These are phyloP conservation scores for Beaufortia kweichowensis DNA, from an alignment of 2,113 vertebrate genomes.

Conservation along the genomic window DNA sequence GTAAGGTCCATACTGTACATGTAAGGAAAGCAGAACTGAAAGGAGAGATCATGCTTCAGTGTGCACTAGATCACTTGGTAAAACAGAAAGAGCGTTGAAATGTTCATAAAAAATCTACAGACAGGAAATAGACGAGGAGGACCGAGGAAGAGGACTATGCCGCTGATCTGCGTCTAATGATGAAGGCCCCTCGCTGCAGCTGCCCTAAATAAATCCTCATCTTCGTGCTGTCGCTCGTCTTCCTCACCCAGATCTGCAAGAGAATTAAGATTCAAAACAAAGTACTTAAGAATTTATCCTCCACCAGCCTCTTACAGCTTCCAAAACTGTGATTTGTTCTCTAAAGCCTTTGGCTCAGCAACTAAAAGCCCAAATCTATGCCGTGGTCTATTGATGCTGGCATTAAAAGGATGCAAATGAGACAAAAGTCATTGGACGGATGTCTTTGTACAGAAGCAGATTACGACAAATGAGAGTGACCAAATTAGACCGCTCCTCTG, in stretches of 20 bases:
- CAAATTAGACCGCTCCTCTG: slow-evolving; percentile 16
- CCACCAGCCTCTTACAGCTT: not conserved
- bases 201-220: slow-evolving; percentile 98
- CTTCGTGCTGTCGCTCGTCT: slow-evolving; percentile 98
- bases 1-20: not conserved
- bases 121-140: not conserved
- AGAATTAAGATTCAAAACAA: slow-evolving; percentile 18
- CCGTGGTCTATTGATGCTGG: slow-evolving; percentile 4
- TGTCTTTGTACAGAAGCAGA: slow-evolving; percentile 6
- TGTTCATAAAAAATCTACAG: not conserved
- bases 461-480: not conserved
- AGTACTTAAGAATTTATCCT: not conserved
- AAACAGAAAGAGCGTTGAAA: slow-evolving; percentile 32
- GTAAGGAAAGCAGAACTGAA: slow-evolving; percentile 1
- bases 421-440: slow-evolving; percentile 9
- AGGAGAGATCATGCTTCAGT: slow-evolving; percentile 14
- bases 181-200: slow-evolving; percentile 93
- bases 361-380: slow-evolving; percentile 3
- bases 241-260: slow-evolving; percentile 95
- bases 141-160: slow-evolving; percentile 71
- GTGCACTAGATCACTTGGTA: not conserved
- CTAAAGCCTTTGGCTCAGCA: slow-evolving; percentile 18
- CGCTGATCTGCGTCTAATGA: slow-evolving; percentile 93
- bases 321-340: slow-evolving; percentile 24
- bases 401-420: slow-evolving; percentile 39